phyloP scores from a whole-genome alignment of 2,113 vertebrate species.

The Elgaria multicarinata region DNA sequence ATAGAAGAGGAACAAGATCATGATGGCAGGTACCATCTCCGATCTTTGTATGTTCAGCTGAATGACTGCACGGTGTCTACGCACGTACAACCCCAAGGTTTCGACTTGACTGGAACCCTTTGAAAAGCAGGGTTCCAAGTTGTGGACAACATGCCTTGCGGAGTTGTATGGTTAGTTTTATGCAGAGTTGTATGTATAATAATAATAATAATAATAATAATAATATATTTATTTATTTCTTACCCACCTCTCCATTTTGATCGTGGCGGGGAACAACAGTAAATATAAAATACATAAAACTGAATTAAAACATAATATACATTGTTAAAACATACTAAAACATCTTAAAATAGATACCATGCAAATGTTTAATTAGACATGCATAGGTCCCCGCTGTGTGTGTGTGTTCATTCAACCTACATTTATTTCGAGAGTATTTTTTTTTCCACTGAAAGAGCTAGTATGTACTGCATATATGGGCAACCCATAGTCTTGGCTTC shows the following conservation, averaged over 20 bases:
- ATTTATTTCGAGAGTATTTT: too few species aligned
- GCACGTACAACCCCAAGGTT: neutral
- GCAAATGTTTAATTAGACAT: neutral
- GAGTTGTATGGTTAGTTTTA: neutral
- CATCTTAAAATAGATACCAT: neutral
- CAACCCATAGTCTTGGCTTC: too few species aligned
- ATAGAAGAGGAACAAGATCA: neutral
- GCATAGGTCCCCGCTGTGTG: neutral
- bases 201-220: too few species aligned
- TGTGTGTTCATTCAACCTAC: neutral
- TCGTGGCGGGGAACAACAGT: too few species aligned
- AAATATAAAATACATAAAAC: too few species aligned
- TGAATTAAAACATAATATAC: too few species aligned
- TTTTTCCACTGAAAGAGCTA: neutral
- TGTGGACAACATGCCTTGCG: neutral
- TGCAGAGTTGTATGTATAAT: neutral
- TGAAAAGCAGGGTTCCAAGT: neutral
- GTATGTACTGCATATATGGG: neutral
- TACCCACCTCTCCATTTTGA: too few species aligned
- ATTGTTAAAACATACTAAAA: too few species aligned
- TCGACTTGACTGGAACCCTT: neutral
- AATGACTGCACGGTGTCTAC: neutral
- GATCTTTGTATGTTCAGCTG: neutral
- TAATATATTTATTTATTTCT: too few species aligned
- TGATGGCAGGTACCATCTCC: neutral